These are phyloP conservation scores for Drosophila tristis DNA, from an alignment of 1,140 invertebrate species.

Conservation along the genomic window DNA sequence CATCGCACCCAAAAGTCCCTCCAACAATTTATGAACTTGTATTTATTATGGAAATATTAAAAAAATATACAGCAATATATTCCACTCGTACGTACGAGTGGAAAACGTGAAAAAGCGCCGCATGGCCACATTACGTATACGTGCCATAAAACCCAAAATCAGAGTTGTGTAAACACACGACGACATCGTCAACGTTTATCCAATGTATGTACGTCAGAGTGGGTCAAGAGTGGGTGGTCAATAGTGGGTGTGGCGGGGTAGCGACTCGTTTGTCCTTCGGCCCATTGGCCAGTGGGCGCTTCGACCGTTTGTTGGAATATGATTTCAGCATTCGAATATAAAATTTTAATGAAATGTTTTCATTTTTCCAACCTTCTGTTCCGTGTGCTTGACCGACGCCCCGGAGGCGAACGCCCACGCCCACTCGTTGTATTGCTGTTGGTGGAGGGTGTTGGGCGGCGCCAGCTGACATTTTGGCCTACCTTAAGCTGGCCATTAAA, in stretches of 20 bases:
- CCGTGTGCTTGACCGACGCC: constrained; percentile 2
- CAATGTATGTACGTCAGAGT: constrained; percentile 6
- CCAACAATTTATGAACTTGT: constrained; percentile 61
- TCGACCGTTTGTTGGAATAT: constrained; percentile 38
- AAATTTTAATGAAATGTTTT: constrained; percentile 71
- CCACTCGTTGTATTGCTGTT: no score
- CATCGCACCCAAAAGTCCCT: background rate
- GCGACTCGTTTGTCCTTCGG: constrained; percentile 11
- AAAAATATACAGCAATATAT: constrained; percentile 26
- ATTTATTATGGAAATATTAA: constrained; percentile 68
- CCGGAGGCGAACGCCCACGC: background rate
- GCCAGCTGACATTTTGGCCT: constrained; percentile 41
- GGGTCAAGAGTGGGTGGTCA: constrained; percentile 1
- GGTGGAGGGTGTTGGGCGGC: no score
- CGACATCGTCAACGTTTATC: constrained; percentile 23
- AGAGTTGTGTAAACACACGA: constrained; percentile 45
- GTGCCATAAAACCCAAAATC: constrained; percentile 62
- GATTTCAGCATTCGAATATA: constrained; percentile 62
- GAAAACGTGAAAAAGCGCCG: constrained; percentile 37
- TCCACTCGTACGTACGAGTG: no score
- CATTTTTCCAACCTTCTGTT: constrained; percentile 22
- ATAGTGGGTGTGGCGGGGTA: background rate
- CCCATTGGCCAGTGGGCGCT: constrained; percentile 1
- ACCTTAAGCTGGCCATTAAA: constrained; percentile 62
- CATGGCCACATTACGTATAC: constrained; percentile 54